Evolutionary conservation across 2,888 invertebrate genomes (phyloP).

Genomic region (Drosophila aldrichi): DNA sequence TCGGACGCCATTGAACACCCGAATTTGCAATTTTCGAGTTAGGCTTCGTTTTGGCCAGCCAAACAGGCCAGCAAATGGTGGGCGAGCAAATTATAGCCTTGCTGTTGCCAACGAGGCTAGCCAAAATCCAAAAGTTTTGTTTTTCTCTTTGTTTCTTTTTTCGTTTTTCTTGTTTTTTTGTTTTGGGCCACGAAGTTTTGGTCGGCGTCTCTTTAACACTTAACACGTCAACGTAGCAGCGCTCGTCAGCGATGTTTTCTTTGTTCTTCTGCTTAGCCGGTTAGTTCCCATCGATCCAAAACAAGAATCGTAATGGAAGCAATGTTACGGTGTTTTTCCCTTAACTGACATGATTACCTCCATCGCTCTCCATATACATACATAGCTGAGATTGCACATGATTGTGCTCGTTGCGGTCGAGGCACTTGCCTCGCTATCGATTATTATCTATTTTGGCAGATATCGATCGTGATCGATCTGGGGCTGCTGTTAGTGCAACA

Average conservation of each 20-base stretch:
- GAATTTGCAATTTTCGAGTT: constrained; percentile 80
- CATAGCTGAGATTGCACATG: constrained; percentile 48
- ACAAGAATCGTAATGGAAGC: constrained; percentile 45
- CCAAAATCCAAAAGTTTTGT: constrained; percentile 1
- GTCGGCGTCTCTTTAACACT: constrained; percentile 66
- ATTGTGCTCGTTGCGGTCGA: constrained; percentile 36
- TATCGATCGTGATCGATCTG: constrained; percentile 82
- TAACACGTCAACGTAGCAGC: constrained; percentile 75
- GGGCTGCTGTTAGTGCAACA: constrained; percentile 39
- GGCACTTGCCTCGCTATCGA: constrained; percentile 53
- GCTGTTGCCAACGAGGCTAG: constrained; percentile 12
- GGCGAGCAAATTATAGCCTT: constrained; percentile 69
- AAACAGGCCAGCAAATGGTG: constrained; percentile 55
- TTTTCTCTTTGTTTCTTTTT: not conserved
- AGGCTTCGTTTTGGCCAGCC: constrained; percentile 60
- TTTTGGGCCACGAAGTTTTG: constrained; percentile 19
- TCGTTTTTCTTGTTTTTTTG: not conserved
- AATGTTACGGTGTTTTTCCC: constrained; percentile 56
- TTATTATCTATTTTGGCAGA: constrained; percentile 75
- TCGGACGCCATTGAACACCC: constrained; percentile 70
- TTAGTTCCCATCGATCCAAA: constrained; percentile 47
- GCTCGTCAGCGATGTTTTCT: constrained; percentile 30
- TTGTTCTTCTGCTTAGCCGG: not conserved
- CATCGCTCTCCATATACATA: constrained; percentile 12
- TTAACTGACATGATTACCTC: constrained; percentile 75